Conservation (phyloP, 2,888 invertebrate genomes). For the Meta bourneti region DNA sequence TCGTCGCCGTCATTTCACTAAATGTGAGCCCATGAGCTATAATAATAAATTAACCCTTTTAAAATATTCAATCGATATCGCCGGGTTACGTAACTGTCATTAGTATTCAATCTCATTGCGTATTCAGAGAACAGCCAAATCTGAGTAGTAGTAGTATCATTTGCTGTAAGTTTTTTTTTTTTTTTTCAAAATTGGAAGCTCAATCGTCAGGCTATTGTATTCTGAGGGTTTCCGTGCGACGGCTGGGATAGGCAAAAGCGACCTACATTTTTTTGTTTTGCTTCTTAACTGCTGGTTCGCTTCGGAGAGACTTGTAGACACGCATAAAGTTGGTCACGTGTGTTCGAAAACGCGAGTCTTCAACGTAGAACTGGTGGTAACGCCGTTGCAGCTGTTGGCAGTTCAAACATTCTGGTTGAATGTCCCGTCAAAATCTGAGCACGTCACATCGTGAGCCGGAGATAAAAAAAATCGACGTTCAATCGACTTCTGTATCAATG, state of each 20-base stretch:
- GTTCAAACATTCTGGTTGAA: constrained; percentile 41
- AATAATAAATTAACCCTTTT: constrained; percentile 1
- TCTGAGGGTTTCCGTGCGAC: neutral
- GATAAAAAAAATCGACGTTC: neutral
- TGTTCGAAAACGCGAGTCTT: neutral
- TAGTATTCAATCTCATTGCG: constrained; percentile 22
- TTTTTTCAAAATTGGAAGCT: neutral
- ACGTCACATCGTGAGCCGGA: neutral
- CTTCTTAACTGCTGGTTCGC: constrained; percentile 9
- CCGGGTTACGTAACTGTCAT: constrained; percentile 28
- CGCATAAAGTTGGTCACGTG: constrained; percentile 34
- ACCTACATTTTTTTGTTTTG: constrained; percentile 25
- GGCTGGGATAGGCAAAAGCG: constrained; percentile 4
- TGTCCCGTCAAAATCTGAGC: constrained; percentile 27
- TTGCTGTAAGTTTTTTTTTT: constrained; percentile 4
- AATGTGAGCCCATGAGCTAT: neutral
- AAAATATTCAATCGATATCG: constrained; percentile 10
- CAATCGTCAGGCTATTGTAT: neutral
- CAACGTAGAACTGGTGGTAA: neutral
- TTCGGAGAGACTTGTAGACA: constrained; percentile 8
- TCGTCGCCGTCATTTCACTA: neutral
- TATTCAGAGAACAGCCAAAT: neutral
- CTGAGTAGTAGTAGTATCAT: neutral
- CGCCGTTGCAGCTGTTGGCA: constrained; percentile 28
- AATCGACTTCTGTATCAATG: too few relatives aligned